These are phyloP conservation scores for Eumeta japonica DNA, from an alignment of 1,140 invertebrate species.

Conservation along the genomic window DNA sequence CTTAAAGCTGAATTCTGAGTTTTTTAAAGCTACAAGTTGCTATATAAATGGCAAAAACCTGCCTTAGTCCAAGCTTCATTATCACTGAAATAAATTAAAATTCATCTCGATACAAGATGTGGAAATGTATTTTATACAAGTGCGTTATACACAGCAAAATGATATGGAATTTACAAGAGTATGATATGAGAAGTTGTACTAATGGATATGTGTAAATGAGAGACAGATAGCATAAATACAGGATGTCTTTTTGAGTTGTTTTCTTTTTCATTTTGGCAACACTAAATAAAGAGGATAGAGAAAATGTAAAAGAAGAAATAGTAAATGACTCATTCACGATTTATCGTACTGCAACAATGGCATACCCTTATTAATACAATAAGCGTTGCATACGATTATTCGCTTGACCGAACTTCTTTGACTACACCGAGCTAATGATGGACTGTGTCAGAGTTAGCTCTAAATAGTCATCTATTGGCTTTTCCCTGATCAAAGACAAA, in stretches of 20 bases:
- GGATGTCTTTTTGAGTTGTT: conserved; percentile 52
- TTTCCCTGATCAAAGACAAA: no score
- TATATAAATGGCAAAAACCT: no score
- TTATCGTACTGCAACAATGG: conserved; percentile 51
- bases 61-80: no score
- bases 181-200: conserved; percentile 56
- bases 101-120: no score
- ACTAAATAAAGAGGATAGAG: background rate
- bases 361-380: conserved; percentile 54
- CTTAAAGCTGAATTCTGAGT: no score
- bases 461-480: no score
- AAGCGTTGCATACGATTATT: conserved; percentile 55
- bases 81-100: no score
- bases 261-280: conserved; percentile 2
- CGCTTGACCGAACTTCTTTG: conserved; percentile 32
- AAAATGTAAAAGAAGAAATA: conserved; percentile 9
- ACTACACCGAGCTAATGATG: no score
- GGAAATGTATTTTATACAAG: conserved; percentile 24
- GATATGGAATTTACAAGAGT: conserved; percentile 54
- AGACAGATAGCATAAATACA: conserved; percentile 52
- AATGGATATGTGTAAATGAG: conserved; percentile 57
- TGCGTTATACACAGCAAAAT: conserved; percentile 43
- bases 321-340: conserved; percentile 52
- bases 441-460: no score
- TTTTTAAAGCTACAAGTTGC: no score